Percentiles rank a stretch among this genome's conserved stretches.
phyloP scores from a whole-genome alignment of 2,888 invertebrate species.

The Rapana venosa region DNA sequence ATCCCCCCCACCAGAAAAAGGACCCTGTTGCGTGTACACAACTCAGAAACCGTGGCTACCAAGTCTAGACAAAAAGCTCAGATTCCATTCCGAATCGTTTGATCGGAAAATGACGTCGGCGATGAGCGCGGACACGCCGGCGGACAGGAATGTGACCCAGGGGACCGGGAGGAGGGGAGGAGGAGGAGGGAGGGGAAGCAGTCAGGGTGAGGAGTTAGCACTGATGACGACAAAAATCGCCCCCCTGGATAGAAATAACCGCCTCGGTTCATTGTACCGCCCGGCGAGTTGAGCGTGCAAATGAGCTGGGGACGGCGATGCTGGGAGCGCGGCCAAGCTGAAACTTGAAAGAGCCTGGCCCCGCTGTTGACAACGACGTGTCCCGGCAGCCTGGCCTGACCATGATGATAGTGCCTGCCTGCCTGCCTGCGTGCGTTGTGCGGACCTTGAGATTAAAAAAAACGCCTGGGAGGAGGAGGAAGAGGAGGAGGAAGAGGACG shows the following conservation, averaged over 20 bases:
- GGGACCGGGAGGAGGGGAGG: background rate
- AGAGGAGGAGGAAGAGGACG: background rate
- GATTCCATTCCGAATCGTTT: conserved; percentile 19
- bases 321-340: background rate
- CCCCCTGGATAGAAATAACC: background rate
- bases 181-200: too few species aligned
- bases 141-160: background rate
- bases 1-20: too few species aligned
- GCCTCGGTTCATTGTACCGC: background rate
- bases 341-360: background rate
- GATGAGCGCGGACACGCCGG: background rate
- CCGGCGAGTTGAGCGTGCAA: conserved; percentile 12
- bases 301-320: background rate
- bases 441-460: background rate
- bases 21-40: too few species aligned
- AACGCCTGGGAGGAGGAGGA: background rate
- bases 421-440: too few species aligned
- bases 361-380: conserved; percentile 9
- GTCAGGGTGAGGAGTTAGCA: background rate
- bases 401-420: background rate
- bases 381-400: background rate
- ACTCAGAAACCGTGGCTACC: background rate
- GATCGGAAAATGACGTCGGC: background rate
- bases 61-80: background rate
- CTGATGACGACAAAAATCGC: conserved; percentile 14